Base-by-base conservation (phyloP, 2,797 vertebrate genomes). In the Malurus splendens region DNA sequence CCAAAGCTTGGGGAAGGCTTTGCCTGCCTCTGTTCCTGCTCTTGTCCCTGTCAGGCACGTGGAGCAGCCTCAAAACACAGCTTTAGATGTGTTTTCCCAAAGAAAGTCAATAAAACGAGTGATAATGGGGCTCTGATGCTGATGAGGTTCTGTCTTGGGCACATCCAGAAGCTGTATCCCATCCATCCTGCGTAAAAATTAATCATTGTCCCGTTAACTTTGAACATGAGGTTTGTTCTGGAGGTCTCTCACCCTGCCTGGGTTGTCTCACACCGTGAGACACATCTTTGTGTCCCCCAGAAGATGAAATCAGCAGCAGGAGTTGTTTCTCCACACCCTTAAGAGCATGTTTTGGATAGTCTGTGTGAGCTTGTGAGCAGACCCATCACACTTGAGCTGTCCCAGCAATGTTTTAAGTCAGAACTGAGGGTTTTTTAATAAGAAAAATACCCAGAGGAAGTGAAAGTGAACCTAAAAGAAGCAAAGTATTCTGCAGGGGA, bases 391-490 rank as follows among this genome's bases (percentile, higher is more conserved):
- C 60, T 70, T 52, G 20, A 85, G 54, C 47, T 79, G 72, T 67
- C 55, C 74, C 51, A 76, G 68, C 47, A 68, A 38, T 76, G 73
- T 48, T 91, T 82, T 36, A n/a, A 41, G 76, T 72, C 32, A 56
- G 39, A 66, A 39, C 68, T 61, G 32, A 82, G 36, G 36, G 59
- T 36, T 3, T 68, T 79, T 79, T 71, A 85, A 28, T 76, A 52
- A 28, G 59, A 82, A 80, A 68, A 90, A 75, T 75, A 80, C 65
- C 74, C 48, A 56, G 68, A 76, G 77, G 89, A 91, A 91, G 60
- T 50, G 91, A 72, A 76, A 66, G 52, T 19, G 65, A 64, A 27
- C 42, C 36, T 14, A 33, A 33, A 39, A 76, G 45, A 76, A 91
- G 84, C 48, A 42, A 22, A 82, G 27, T 30, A n/a, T 80, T 80